These are phyloP conservation scores for Acleris cristana DNA, from an alignment of 2,888 invertebrate genomes.

Conservation along the genomic window DNA sequence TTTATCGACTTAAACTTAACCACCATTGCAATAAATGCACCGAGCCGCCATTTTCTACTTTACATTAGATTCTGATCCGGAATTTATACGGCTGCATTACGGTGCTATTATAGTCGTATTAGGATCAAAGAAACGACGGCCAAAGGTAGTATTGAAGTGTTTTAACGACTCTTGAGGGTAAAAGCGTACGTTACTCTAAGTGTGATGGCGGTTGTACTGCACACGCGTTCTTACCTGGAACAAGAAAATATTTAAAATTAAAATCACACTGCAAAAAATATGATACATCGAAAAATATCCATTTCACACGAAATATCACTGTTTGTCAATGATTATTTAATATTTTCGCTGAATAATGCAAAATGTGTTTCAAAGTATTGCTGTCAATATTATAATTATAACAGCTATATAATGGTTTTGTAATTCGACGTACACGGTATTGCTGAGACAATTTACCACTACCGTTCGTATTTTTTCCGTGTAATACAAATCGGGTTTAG, in stretches of 20 bases:
- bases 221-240: slow-evolving; percentile 53
- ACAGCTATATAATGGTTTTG: too few species aligned
- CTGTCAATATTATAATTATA: too few species aligned
- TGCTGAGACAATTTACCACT: too few species aligned
- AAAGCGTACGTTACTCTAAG: slow-evolving; percentile 33
- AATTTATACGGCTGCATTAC: slow-evolving; percentile 44
- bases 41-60: slow-evolving; percentile 15
- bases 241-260: slow-evolving; percentile 40
- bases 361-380: too few species aligned
- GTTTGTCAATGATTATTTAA: too few species aligned
- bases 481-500: too few species aligned
- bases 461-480: too few species aligned
- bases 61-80: slow-evolving; percentile 22
- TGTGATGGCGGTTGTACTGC: slow-evolving; percentile 4
- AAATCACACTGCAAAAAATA: slow-evolving; percentile 8
- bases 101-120: slow-evolving; percentile 47
- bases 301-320: too few species aligned
- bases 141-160: slow-evolving; percentile 44
- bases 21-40: slow-evolving; percentile 40
- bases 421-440: too few species aligned
- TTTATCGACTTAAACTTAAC: slow-evolving; percentile 36
- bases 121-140: slow-evolving; percentile 49
- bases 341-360: too few species aligned
- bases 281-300: background rate
- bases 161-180: slow-evolving; percentile 34